Evolutionary conservation across 1,140 invertebrate species (phyloP), one percentile per base, ranked within the genome.

Genomic region (Musca domestica): DNA sequence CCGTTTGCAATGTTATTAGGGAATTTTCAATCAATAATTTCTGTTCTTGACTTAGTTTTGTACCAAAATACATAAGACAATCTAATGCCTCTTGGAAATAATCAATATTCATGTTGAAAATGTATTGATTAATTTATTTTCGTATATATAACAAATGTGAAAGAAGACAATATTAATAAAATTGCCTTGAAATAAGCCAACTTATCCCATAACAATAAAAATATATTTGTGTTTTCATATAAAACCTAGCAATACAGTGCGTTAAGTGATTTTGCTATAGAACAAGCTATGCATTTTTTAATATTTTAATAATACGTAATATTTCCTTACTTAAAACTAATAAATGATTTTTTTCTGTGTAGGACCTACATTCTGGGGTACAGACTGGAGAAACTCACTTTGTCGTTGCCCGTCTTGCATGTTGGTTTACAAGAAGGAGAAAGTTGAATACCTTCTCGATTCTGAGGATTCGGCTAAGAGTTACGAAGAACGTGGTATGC

Each of bases 401-500:
- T 95, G 94, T 75, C 86, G 83, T 22, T 92, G 90, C 72, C 77
- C 82, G 51, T 79, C 84, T 52, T 92, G 90, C 73, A 80, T 90
- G 72, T 74, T 86, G 67, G 83, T 91, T 74, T 95, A 95, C 74
- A 86, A 87, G 74, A 83, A 86, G 30, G 81, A 90, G 30, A 85
- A 87, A 25, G 81, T 95, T 14, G 73, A 83, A 51, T 98, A 91
- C 83, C 80, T 98, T 41, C 80, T 90, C 6, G 94, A 97, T 83
- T 82, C 85, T 12, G 87, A 90, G 71, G 96, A 98, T 75, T 95
- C 93, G 22, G 91, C 96, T 0, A 87, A 88, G 68, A 87, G 87
- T 1, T 98, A 98, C 82, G 95, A 98, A 84, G 89, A 91, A 74
- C 87, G 90, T 71, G 91, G 91, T 3, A 89, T 88, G 83, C 83